Evolutionary conservation across 1,140 invertebrate species (phyloP).

Genomic region (Drosophila varians): DNA sequence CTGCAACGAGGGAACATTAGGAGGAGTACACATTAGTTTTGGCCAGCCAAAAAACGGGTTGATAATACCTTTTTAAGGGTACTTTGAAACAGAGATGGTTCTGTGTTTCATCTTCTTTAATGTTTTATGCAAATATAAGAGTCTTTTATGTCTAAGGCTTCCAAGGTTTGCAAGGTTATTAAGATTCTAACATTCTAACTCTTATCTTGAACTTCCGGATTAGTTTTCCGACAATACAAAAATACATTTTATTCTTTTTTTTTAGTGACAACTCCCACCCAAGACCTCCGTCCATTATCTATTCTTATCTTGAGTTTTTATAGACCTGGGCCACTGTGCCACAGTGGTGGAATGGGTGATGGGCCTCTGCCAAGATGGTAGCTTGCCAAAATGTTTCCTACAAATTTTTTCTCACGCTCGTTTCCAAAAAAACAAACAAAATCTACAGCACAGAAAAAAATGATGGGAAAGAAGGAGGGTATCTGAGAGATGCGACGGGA

Average conservation of each 20-base stretch:
- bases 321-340: constrained; percentile 47
- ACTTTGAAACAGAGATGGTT: background rate
- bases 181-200: too few species aligned
- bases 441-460: constrained; percentile 43
- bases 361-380: constrained; percentile 73
- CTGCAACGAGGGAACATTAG: constrained; percentile 42
- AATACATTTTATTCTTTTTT: background rate
- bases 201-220: too few species aligned
- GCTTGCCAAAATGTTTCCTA: constrained; percentile 72
- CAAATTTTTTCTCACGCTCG: constrained; percentile 75
- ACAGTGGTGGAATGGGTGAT: constrained; percentile 40
- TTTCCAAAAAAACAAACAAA: constrained; percentile 64
- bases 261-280: background rate
- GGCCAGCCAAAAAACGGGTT: constrained; percentile 20
- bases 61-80: background rate
- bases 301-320: constrained; percentile 29
- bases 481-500: constrained; percentile 28
- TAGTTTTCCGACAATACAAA: too few species aligned
- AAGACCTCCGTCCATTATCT: constrained; percentile 9
- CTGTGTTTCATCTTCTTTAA: too few species aligned
- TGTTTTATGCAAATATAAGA: too few species aligned
- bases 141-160: too few species aligned
- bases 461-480: constrained; percentile 49
- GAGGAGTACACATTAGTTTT: constrained; percentile 3
- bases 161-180: too few species aligned